Base-by-base conservation (phyloP, 2,888 invertebrate species). In the Pollenia amentaria region DNA sequence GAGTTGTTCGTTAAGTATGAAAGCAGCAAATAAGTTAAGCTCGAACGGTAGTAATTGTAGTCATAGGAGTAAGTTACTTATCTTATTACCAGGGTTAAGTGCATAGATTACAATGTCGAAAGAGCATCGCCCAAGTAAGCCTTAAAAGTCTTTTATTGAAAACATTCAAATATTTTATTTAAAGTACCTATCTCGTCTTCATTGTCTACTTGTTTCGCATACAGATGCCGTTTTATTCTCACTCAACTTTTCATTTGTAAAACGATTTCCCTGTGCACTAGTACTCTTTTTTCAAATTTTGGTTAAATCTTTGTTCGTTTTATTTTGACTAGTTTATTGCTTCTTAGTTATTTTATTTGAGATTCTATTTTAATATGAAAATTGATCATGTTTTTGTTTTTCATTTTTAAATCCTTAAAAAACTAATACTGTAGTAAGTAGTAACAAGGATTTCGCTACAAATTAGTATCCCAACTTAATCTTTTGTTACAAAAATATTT, bases 31-130 rank as follows among this genome's bases (percentile, higher is more conserved):
- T 55, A 29, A 67, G 67, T 69, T 78, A 72, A 77, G 75, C 51
- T 55, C 67, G 62, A 55, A 46, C 44, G n/a, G 62, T 65, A 72
- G 78, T 81, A 87, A 87, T 84, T 84, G 77, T 87, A 87, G 84
- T 85, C 84, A 80, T 55, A 60, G 77, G 82, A 78, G 75, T 88
- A 88, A 88, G 88, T 85, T 85, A 75, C 87, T 88, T 88, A 88
- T 88, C 88, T 88, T 88, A 88, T 88, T 88, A 88, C 85, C 80
- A 75, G 81, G 88, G 87, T 88, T 88, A 88, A 88, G 88, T 87
- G 85, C 72, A 44, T 10, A 67, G 88, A 88, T 88, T 88, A 88
- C 70, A 84, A 78, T 87, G 86, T 83, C 87, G 88, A 88, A 88
- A 87, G 88, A 88, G 88, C 87, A 88, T 62, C 84, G 84, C 85